These are phyloP conservation scores for Lysiphlebus fabarum DNA, from an alignment of 1,140 invertebrate species.

Conservation along the genomic window DNA sequence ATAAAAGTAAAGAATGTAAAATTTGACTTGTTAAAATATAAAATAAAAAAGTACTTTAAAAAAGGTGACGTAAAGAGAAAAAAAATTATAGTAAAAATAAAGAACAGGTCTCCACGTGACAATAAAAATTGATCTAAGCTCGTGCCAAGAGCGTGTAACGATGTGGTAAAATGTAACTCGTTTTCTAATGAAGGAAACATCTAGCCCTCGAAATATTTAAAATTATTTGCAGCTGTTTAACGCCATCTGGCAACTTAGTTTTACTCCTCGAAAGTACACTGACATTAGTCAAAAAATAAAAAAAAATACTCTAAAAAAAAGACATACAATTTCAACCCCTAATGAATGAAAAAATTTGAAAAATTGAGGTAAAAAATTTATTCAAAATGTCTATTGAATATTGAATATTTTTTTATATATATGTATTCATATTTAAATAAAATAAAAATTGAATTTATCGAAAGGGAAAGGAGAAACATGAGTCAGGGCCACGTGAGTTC, in stretches of 20 bases:
- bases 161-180: conserved; percentile 5
- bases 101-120: background rate
- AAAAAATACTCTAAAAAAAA: background rate
- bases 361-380: background rate
- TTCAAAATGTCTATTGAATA: background rate
- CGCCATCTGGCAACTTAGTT: conserved; percentile 18
- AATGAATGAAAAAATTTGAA: too few species aligned
- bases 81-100: background rate
- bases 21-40: conserved; percentile 10
- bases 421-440: background rate
- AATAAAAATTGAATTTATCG: conserved; percentile 2
- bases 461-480: conserved; percentile 14
- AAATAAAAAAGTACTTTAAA: background rate
- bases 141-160: conserved; percentile 17
- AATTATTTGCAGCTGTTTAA: conserved; percentile 17
- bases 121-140: conserved; percentile 12
- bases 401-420: background rate
- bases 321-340: too few species aligned
- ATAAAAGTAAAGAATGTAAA: background rate
- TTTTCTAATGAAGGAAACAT: background rate
- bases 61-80: background rate
- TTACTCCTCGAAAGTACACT: background rate
- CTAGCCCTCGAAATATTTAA: conserved; percentile 5
- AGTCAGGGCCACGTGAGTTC: conserved; percentile 10
- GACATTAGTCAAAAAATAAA: background rate